A percentile compares a stretch with the other conserved stretches of the same genome.
phyloP scores from a whole-genome alignment of 1,140 invertebrate genomes.

The Pseudomyrmex pallidus region DNA sequence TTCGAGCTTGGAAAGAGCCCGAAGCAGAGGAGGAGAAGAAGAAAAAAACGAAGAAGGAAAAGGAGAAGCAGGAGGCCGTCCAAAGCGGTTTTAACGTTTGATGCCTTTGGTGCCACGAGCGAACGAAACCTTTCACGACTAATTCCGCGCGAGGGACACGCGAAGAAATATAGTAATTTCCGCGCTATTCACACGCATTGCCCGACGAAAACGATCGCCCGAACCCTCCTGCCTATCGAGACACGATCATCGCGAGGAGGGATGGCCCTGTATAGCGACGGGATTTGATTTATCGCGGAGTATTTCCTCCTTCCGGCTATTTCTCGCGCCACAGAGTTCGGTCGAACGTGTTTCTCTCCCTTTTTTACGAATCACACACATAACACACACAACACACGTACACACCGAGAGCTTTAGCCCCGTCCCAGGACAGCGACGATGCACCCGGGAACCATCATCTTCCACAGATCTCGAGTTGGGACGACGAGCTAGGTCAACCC shows the following conservation, averaged over 20 bases:
- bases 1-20: constrained; percentile 82
- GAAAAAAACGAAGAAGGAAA: not conserved
- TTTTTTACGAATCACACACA: constrained; percentile 69
- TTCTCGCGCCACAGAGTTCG: constrained; percentile 50
- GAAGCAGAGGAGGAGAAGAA: constrained; percentile 42
- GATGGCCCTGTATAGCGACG: constrained; percentile 26
- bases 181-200: constrained; percentile 6
- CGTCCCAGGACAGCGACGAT: constrained; percentile 62
- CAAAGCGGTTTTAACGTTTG: constrained; percentile 63
- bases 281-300: constrained; percentile 11
- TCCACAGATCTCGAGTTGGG: constrained; percentile 49
- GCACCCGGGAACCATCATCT: constrained; percentile 42
- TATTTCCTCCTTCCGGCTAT: constrained; percentile 24
- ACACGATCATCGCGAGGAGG: constrained; percentile 16
- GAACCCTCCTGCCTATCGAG: constrained; percentile 48
- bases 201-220: constrained; percentile 53
- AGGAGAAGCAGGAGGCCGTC: constrained; percentile 56
- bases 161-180: constrained; percentile 11
- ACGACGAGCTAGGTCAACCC: constrained; percentile 40
- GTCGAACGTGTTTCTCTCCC: constrained; percentile 69
- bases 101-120: constrained; percentile 63
- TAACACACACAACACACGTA: not conserved
- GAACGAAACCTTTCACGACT: constrained; percentile 44
- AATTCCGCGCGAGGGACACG: constrained; percentile 4
- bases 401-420: constrained; percentile 63